Evolutionary conservation across 2,888 invertebrate species (phyloP).

Genomic region (Eupelmus urozonus): DNA sequence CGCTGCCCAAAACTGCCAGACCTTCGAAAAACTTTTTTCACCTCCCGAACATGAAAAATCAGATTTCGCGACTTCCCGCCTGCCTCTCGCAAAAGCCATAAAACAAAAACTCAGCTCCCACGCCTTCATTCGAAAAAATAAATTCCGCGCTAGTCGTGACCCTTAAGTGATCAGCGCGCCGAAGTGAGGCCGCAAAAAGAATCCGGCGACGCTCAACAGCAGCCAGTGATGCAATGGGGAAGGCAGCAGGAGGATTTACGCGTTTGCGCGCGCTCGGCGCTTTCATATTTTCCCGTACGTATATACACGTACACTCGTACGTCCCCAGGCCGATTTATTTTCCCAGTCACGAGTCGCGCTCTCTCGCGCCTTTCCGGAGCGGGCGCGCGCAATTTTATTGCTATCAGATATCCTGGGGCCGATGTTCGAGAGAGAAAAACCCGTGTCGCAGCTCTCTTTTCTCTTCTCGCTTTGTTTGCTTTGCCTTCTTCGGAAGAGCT

Average conservation of each 20-base stretch:
- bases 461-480: conserved; percentile 8
- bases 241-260: conserved; percentile 36
- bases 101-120: conserved; percentile 15
- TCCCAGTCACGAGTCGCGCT: conserved; percentile 50
- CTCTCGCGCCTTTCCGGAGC: conserved; percentile 14
- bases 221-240: background rate
- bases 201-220: background rate
- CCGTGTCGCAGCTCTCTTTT: background rate
- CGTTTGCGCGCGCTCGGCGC: conserved; percentile 39
- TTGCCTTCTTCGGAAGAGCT: too few species aligned
- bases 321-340: conserved; percentile 42
- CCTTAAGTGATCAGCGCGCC: conserved; percentile 14
- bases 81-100: background rate
- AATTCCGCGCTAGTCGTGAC: conserved; percentile 1
- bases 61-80: background rate
- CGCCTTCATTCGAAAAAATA: conserved; percentile 1
- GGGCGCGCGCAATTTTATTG: conserved; percentile 52
- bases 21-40: too few species aligned
- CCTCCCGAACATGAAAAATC: too few species aligned
- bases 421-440: conserved; percentile 18
- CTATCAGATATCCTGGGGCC: conserved; percentile 41
- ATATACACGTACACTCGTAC: background rate
- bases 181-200: background rate
- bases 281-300: conserved; percentile 40
- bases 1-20: too few species aligned